Percentiles rank a stretch among this genome's conserved stretches.
Conservation (phyloP, 2,888 invertebrate genomes). For the Acronicta alni region DNA sequence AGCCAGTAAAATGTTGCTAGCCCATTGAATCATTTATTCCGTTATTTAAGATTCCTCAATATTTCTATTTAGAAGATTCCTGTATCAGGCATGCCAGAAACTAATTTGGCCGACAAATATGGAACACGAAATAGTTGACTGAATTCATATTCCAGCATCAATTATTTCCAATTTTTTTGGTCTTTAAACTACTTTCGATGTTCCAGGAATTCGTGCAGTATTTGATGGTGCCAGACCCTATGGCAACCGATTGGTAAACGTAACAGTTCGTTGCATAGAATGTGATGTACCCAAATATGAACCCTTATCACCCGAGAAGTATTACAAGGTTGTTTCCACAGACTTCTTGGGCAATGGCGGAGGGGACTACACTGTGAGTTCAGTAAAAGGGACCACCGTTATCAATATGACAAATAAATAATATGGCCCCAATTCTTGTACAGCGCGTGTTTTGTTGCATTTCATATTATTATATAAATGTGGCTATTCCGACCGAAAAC, state of each 20-base stretch:
- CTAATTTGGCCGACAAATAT: too few relatives aligned
- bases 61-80: too few relatives aligned
- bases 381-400: background rate
- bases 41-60: background rate
- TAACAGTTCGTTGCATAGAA: slow-evolving; percentile 89
- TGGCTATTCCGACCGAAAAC: too few relatives aligned
- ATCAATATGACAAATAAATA: background rate
- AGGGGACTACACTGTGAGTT: slow-evolving; percentile 90
- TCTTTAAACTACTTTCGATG: slow-evolving; percentile 1
- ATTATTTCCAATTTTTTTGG: background rate
- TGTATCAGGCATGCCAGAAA: too few relatives aligned
- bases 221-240: slow-evolving; percentile 89
- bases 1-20: slow-evolving; percentile 8
- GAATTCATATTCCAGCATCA: background rate
- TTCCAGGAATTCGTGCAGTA: slow-evolving; percentile 87
- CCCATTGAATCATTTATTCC: slow-evolving; percentile 1
- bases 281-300: slow-evolving; percentile 91
- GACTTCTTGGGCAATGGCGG: slow-evolving; percentile 91
- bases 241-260: slow-evolving; percentile 88
- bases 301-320: slow-evolving; percentile 84
- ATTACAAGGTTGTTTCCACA: slow-evolving; percentile 90
- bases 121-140: too few relatives aligned
- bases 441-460: background rate
- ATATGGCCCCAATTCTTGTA: background rate
- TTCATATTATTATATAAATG: too few relatives aligned